Evolutionary conservation across 2,113 vertebrate species (phyloP), one percentile per base, ranked within the genome.

Genomic region (Nothoprocta perdicaria): DNA sequence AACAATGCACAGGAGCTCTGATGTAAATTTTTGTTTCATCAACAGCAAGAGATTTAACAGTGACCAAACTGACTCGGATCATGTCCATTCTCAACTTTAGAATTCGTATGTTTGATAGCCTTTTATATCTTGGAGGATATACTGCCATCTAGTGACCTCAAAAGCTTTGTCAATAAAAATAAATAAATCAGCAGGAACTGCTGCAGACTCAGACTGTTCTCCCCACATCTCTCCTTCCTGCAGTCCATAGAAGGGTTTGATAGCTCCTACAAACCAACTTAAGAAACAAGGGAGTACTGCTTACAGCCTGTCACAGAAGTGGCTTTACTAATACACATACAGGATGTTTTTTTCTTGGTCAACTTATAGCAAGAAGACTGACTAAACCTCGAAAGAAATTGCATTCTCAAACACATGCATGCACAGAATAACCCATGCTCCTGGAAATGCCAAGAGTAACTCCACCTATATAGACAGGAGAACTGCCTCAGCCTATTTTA

Each of bases 61-160:
- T 9, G 86, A 6, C 80, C 53, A 66, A 65, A 57, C n/a, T 12
- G 48, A 82, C 87, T 83, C 94, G 85, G 88, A 88, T 9, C 69
- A 2, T 31, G n/a, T 67, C 22, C 82, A 80, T 88, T 76, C 16
- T 6, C 60, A 53, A 2, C 12, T 33, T 4, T 3, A 10, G 35
- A 40, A 10, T 14, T 46, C 61, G 2, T 72, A 66, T 3, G 24
- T 27, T 24, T 2, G 50, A 14, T n/a, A 48, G 29, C 29, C 17
- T 10, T 0, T 53, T 1, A 43, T 1, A 96, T 96, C 96, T 40
- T 89, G 98, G 97, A 97, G 98, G 94, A 89, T 90, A 96, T 93
- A 97, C 95, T 98, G 99, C 99, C 99, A 99, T 98, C 99, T 99
- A 99, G 98, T 97, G 99, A 95, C 97, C 2, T 2, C 27, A 2